phyloP scores from a whole-genome alignment of 2,888 invertebrate species.

The Ceramica pisi region DNA sequence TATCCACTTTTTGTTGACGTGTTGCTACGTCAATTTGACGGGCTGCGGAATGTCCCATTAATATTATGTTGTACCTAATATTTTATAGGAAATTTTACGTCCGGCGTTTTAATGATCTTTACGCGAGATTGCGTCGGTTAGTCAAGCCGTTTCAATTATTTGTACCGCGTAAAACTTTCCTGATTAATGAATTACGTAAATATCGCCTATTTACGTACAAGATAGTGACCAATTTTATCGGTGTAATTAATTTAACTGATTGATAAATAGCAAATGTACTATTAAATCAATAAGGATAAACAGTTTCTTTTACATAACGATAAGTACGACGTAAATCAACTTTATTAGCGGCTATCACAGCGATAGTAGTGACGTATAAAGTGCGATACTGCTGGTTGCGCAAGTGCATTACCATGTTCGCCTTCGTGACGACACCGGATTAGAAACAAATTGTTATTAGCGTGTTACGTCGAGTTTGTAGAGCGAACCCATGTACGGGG shows the following conservation, averaged over 20 bases:
- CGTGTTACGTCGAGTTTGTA: conserved; percentile 31
- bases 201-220: neutral
- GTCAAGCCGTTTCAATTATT: conserved; percentile 17
- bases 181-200: conserved; percentile 15
- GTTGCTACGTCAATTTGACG: conserved; percentile 39
- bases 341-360: conserved; percentile 35
- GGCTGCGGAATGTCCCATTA: conserved; percentile 30
- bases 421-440: conserved; percentile 45
- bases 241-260: conserved; percentile 6
- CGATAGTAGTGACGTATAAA: conserved; percentile 32
- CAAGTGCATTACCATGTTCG: conserved; percentile 78
- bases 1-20: conserved; percentile 41
- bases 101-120: conserved; percentile 1
- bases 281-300: conserved; percentile 28
- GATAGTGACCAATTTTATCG: conserved; percentile 2
- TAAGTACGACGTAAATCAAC: conserved; percentile 29
- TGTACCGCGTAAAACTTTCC: neutral
- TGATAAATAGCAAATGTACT: conserved; percentile 5
- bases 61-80: conserved; percentile 21
- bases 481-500: conserved; percentile 7
- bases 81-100: conserved; percentile 8
- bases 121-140: conserved; percentile 16
- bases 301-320: conserved; percentile 29
- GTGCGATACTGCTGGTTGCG: conserved; percentile 49
- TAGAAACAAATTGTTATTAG: conserved; percentile 42